These are phyloP conservation scores for Galbula dea DNA, from an alignment of 2,113 vertebrate genomes.

Conservation along the genomic window DNA sequence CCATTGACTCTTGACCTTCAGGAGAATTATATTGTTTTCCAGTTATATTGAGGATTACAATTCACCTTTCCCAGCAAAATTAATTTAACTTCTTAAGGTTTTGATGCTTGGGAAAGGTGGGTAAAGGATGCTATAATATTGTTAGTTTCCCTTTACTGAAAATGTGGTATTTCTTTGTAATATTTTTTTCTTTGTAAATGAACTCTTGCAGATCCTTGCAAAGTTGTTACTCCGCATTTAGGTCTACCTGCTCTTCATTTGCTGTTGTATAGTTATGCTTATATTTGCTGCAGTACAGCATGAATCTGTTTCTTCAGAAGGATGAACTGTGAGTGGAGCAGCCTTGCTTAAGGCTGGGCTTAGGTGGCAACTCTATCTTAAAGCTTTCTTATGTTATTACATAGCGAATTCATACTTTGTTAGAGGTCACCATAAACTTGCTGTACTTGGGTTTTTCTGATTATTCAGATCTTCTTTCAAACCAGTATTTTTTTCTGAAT, in stretches of 20 bases:
- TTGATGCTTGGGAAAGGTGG: not conserved
- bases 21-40: not conserved
- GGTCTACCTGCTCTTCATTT: not conserved
- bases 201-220: not conserved
- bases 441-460: fast-evolving
- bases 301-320: too few species aligned
- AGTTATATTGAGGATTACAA: not conserved
- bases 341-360: not conserved
- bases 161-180: too few species aligned
- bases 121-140: not conserved
- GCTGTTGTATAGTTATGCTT: not conserved
- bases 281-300: not conserved
- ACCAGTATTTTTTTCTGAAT: not conserved
- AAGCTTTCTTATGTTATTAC: not conserved
- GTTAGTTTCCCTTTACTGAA: not conserved
- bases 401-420: not conserved
- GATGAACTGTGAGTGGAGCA: not conserved
- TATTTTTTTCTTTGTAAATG: not conserved
- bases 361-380: not conserved
- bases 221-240: not conserved
- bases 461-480: not conserved
- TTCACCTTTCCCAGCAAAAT: not conserved
- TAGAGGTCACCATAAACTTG: not conserved
- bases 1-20: not conserved
- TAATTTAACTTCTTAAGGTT: not conserved